Percentiles rank a stretch among this genome's conserved stretches.
These are phyloP conservation scores for Cataglyphis rosenhaueri DNA, from an alignment of 2,888 invertebrate species.

Conservation along the genomic window DNA sequence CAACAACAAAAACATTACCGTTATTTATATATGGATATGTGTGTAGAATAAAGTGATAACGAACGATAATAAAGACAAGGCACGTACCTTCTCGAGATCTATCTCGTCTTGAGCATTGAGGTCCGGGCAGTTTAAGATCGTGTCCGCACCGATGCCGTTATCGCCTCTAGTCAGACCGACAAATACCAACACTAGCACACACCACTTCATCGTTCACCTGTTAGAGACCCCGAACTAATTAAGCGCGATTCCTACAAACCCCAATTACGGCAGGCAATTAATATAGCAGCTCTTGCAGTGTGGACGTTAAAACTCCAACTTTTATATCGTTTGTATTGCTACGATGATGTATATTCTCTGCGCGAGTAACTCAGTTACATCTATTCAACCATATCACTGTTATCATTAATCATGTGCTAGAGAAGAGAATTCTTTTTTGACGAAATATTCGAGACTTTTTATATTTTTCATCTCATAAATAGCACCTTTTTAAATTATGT, in stretches of 20 bases:
- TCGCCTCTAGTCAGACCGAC: conserved; percentile 75
- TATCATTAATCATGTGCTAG: background rate
- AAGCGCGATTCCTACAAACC: conserved; percentile 50
- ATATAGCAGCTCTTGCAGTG: background rate
- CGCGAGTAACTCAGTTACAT: conserved; percentile 6
- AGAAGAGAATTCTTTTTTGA: background rate
- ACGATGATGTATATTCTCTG: background rate
- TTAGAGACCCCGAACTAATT: conserved; percentile 32
- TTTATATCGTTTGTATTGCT: background rate
- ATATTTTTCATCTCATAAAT: background rate
- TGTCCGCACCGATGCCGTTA: conserved; percentile 70
- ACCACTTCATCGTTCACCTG: conserved; percentile 76
- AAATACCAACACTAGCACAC: conserved; percentile 72
- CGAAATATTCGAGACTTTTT: background rate
- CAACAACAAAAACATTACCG: background rate
- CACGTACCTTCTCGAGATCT: conserved; percentile 76
- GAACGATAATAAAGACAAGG: background rate
- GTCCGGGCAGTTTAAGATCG: conserved; percentile 68
- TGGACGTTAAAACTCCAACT: background rate
- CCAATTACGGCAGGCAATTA: conserved; percentile 45
- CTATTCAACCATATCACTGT: background rate
- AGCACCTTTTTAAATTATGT: background rate
- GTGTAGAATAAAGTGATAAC: background rate
- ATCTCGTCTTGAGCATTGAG: conserved; percentile 77
- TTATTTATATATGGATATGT: background rate